A percentile compares a stretch with the other conserved stretches of the same genome.
Evolutionary conservation across 2,888 invertebrate genomes (phyloP).

Genomic region (Oligia latruncula): DNA sequence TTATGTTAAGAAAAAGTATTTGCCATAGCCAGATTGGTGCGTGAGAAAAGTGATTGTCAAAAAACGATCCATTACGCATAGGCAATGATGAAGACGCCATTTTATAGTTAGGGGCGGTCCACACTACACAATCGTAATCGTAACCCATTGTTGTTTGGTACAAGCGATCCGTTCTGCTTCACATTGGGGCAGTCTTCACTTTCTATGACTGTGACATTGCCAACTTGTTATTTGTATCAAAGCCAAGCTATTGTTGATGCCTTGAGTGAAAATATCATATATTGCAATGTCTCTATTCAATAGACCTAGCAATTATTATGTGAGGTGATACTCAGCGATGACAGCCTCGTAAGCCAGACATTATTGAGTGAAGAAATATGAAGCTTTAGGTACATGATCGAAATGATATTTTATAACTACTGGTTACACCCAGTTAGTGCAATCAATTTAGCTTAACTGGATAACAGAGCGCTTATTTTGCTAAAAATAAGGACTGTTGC

Average conservation of each 20-base stretch:
- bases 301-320: slow-evolving; percentile 23
- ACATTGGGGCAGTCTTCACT: slow-evolving; percentile 85
- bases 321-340: slow-evolving; percentile 1
- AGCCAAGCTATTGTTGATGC: slow-evolving; percentile 52
- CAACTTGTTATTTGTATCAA: slow-evolving; percentile 65
- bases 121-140: slow-evolving; percentile 61
- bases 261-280: slow-evolving; percentile 59
- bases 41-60: slow-evolving; percentile 32
- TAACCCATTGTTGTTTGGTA: slow-evolving; percentile 72
- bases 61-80: slow-evolving; percentile 34
- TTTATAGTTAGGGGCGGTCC: slow-evolving; percentile 64
- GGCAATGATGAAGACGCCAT: slow-evolving; percentile 20
- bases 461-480: background rate
- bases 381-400: background rate
- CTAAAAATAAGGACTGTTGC: background rate
- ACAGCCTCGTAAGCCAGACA: background rate
- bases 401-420: background rate
- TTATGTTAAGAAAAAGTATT: background rate
- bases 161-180: slow-evolving; percentile 84
- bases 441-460: background rate
- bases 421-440: background rate
- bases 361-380: background rate
- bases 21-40: background rate
- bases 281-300: slow-evolving; percentile 41
- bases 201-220: slow-evolving; percentile 82